phyloP scores from a whole-genome alignment of 2,113 vertebrate genomes.

The Perca fluviatilis region DNA sequence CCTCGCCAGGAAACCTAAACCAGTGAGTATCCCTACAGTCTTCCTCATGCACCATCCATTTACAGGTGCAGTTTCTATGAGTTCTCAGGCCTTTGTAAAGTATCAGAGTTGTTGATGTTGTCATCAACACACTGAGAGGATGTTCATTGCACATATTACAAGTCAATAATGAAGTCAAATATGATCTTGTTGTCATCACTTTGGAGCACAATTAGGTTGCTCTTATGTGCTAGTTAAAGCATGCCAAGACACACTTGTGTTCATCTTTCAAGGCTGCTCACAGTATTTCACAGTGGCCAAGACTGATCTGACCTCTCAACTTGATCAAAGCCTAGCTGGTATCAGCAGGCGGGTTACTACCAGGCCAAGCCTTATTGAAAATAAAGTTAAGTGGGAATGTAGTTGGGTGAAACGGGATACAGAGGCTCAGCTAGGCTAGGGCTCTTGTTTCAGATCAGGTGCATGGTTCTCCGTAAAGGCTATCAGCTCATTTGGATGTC shows the following conservation, averaged over 20 bases:
- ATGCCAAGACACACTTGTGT: not conserved
- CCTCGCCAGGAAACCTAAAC: conserved; percentile 71
- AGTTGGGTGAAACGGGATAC: conserved; percentile 24
- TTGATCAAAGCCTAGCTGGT: conserved; percentile 8
- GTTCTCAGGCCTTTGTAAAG: not conserved
- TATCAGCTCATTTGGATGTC: not conserved
- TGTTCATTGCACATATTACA: not conserved
- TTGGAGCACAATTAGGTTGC: not conserved
- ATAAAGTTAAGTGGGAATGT: not conserved
- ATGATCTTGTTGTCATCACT: not conserved
- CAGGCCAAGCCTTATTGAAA: conserved; percentile 4
- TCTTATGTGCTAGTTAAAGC: not conserved
- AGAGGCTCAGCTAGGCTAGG: not conserved
- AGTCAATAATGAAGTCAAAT: not conserved
- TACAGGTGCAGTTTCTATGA: not conserved
- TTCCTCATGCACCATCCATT: not conserved
- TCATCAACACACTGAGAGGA: not conserved
- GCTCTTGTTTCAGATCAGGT: conserved; percentile 40
- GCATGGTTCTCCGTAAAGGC: not conserved
- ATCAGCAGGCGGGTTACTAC: not conserved
- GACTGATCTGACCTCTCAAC: conserved; percentile 6
- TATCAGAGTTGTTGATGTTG: not conserved
- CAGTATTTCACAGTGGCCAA: not conserved
- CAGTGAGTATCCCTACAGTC: conserved; percentile 65
- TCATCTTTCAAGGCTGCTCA: conserved; percentile 1